Percentiles rank a stretch among this genome's conserved stretches.
Evolutionary conservation across 2,888 invertebrate species (phyloP).

Genomic region (Ophioninae sp.): DNA sequence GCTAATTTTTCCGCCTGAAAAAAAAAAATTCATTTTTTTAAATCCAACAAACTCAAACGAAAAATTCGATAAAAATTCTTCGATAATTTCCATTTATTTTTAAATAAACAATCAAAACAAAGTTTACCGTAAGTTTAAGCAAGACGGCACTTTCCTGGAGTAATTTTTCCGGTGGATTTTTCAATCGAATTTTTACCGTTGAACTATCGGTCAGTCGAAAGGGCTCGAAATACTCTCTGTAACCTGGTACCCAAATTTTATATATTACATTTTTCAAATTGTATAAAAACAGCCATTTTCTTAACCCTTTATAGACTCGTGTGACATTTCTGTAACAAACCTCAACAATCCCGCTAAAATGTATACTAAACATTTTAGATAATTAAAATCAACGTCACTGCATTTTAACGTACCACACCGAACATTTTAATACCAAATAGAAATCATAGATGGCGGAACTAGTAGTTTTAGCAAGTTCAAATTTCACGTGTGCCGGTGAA

Average conservation of each 20-base stretch:
- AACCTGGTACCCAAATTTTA: conserved; percentile 17
- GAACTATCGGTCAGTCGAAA: conserved; percentile 33
- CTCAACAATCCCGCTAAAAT: too few relatives aligned
- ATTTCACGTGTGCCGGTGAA: too few relatives aligned
- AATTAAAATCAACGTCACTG: too few relatives aligned
- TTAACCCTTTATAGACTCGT: too few relatives aligned
- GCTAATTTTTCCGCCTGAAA: neutral
- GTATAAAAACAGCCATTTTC: neutral
- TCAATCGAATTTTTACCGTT: conserved; percentile 42
- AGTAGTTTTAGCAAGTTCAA: too few relatives aligned
- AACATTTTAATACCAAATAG: too few relatives aligned
- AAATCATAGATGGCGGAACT: too few relatives aligned
- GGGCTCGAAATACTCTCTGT: conserved; percentile 34
- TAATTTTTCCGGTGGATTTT: conserved; percentile 52
- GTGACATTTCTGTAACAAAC: too few relatives aligned
- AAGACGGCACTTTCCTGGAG: conserved; percentile 57
- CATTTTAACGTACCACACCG: too few relatives aligned
- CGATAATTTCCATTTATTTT: neutral
- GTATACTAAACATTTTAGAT: too few relatives aligned
- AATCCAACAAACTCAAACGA: neutral
- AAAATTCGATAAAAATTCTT: neutral
- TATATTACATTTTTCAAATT: conserved; percentile 10
- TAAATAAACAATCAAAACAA: neutral
- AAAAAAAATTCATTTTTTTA: neutral
- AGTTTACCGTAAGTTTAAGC: conserved; percentile 58